A percentile compares a stretch with the other conserved stretches of the same genome.
These are phyloP conservation scores for Cardiocondyla obscurior DNA, from an alignment of 1,140 invertebrate species.

Conservation along the genomic window DNA sequence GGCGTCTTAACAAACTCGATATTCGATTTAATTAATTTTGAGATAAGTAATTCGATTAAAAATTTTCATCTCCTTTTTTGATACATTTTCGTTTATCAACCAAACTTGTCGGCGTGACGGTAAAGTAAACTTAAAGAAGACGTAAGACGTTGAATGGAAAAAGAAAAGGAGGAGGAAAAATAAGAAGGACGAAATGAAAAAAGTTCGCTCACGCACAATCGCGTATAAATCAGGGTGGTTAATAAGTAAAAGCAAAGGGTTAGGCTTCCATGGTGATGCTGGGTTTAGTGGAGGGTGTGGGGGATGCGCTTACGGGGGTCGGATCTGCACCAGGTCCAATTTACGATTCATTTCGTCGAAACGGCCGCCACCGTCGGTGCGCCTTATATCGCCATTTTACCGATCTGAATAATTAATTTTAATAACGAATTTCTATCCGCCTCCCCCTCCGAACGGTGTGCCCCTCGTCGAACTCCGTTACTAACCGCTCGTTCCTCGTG, in stretches of 20 bases:
- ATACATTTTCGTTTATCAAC: not conserved
- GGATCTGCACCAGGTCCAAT: constrained; percentile 79
- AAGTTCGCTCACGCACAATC: constrained; percentile 77
- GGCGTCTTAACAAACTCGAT: not conserved
- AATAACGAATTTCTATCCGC: constrained; percentile 80
- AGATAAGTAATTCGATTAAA: not conserved
- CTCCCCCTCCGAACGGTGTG: constrained; percentile 56
- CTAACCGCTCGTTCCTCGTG: constrained; percentile 51
- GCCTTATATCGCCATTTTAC: constrained; percentile 81
- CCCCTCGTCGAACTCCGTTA: constrained; percentile 56
- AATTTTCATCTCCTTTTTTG: not conserved
- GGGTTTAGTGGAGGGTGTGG: constrained; percentile 35
- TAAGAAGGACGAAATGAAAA: constrained; percentile 78
- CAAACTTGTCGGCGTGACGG: not conserved
- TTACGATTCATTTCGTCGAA: constrained; percentile 83
- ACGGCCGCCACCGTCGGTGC: constrained; percentile 77
- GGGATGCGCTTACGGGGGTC: constrained; percentile 75
- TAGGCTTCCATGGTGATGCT: constrained; percentile 62
- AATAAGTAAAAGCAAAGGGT: constrained; percentile 81
- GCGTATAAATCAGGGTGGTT: constrained; percentile 80
- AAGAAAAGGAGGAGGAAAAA: not conserved
- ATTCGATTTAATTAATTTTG: not conserved
- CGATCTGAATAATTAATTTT: constrained; percentile 84
- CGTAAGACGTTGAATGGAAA: constrained; percentile 44
- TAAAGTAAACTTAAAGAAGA: constrained; percentile 21